These are phyloP conservation scores for Germaria angustata DNA, from an alignment of 2,888 invertebrate species.

Conservation along the genomic window DNA sequence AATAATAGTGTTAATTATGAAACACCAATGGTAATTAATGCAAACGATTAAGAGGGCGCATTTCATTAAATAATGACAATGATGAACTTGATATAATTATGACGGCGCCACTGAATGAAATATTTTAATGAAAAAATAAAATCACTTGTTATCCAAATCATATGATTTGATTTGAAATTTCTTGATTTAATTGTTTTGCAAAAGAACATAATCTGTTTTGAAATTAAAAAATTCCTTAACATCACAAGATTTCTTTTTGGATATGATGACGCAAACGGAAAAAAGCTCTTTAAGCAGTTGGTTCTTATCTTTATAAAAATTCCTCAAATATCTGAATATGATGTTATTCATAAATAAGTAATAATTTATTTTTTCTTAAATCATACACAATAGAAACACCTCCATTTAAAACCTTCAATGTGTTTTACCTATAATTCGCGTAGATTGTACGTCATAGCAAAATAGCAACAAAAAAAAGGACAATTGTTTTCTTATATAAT, in stretches of 20 bases:
- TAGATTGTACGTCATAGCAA: slow-evolving; percentile 32
- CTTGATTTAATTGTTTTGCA: background rate
- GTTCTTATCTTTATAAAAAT: slow-evolving; percentile 42
- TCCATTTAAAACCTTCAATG: slow-evolving; percentile 16
- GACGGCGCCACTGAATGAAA: slow-evolving; percentile 39
- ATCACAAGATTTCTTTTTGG: slow-evolving; percentile 9
- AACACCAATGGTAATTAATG: background rate
- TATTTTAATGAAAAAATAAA: slow-evolving; percentile 24
- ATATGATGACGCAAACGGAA: slow-evolving; percentile 59
- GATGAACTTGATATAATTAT: slow-evolving; percentile 41
- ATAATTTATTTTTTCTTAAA: no score
- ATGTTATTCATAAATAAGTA: slow-evolving; percentile 12
- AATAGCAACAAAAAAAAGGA: background rate
- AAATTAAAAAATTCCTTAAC: slow-evolving; percentile 19
- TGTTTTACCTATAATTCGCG: background rate
- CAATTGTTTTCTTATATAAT: slow-evolving; percentile 29
- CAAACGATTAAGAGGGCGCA: slow-evolving; percentile 20
- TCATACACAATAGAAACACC: slow-evolving; percentile 21
- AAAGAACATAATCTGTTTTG: slow-evolving; percentile 14
- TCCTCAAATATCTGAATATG: slow-evolving; percentile 32
- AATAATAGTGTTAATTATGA: slow-evolving; percentile 17
- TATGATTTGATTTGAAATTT: slow-evolving; percentile 3
- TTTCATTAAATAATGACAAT: slow-evolving; percentile 22
- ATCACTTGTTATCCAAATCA: background rate
- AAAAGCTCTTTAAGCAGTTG: slow-evolving; percentile 32